Evolutionary conservation across 2,797 vertebrate species (phyloP), one percentile per base, ranked within the genome.

Genomic region (Ispidina picta): DNA sequence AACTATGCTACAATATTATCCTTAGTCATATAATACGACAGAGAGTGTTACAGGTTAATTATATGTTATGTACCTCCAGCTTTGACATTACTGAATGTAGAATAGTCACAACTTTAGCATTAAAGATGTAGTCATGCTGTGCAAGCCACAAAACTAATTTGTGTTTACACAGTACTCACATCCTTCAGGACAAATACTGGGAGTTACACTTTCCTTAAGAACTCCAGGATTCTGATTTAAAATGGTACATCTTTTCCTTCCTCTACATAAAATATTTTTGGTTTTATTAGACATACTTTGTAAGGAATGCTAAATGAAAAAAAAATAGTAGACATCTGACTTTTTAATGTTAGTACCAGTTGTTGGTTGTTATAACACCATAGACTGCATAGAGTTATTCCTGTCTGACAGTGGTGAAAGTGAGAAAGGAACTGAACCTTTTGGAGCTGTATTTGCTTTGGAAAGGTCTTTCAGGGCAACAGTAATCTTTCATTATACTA

Each of bases 41-140:
- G 71, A 62, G 48, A 17, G 21, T 44, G 54, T 68, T 87, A 63
- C 84, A 89, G 86, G 82, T 93, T 94, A 95, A 94, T 93, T 94
- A 58, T 18, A 76, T 29, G 39, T 69, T 91, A 66, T 15, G 49
- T 33, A 62, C 43, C 69, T 83, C 62, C 44, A 71, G 89, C 52
- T 94, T 93, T 94, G 90, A 94, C 83, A 91, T 68, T 88, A 54
- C 22, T 68, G 43, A 82, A 49, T 88, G 68, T 13, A 89, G 68
- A 76, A 76, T 1, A 90, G 83, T 86, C 83, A 80, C 58, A 94
- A 88, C 79, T 78, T 70, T 22, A 79, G 46, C 44, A 74, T 31
- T 79, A 41, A 71, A 89, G 74, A 65, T 44, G 33, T 23, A 91
- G 58, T 68, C 88, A 80, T 35, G 59, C 71, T 80, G 65, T 56